phyloP scores from a whole-genome alignment of 2,113 vertebrate species.

The Myxocyprinus asiaticus region DNA sequence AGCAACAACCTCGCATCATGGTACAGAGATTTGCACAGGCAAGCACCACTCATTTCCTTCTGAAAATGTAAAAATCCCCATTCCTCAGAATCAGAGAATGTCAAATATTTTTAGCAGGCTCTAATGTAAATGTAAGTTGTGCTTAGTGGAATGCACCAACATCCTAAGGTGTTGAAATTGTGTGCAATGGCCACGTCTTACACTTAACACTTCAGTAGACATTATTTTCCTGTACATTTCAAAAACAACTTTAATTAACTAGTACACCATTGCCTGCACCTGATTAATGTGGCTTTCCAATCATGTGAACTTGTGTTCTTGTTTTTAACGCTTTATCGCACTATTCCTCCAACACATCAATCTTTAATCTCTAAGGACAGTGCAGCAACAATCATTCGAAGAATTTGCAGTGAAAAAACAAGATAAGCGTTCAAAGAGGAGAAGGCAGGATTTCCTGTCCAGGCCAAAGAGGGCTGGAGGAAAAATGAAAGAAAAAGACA shows the following conservation, averaged over 20 bases:
- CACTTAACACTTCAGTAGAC: background rate
- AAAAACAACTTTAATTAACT: background rate
- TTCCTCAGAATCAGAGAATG: no score
- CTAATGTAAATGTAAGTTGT: no score
- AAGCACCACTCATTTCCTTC: no score
- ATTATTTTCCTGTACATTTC: background rate
- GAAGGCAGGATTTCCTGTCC: constrained; percentile 38
- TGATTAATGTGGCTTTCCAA: constrained; percentile 14
- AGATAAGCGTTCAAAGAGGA: constrained; percentile 47
- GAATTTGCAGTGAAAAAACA: constrained; percentile 41
- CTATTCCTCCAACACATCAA: constrained; percentile 10
- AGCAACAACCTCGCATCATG: no score
- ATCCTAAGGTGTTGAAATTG: background rate
- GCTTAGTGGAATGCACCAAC: no score
- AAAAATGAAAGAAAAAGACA: constrained; percentile 24
- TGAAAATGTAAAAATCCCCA: no score
- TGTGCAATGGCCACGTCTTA: background rate
- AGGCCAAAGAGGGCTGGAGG: background rate
- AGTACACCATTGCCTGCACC: background rate
- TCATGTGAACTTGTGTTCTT: constrained; percentile 30
- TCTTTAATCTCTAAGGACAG: constrained; percentile 22
- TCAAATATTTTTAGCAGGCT: no score
- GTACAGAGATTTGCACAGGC: no score
- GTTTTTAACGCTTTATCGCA: constrained; percentile 5
- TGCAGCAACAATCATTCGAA: constrained; percentile 29